A percentile compares a stretch with the other conserved stretches of the same genome.
Evolutionary conservation across 2,888 invertebrate genomes (phyloP).

Genomic region (Empis stercorea): DNA sequence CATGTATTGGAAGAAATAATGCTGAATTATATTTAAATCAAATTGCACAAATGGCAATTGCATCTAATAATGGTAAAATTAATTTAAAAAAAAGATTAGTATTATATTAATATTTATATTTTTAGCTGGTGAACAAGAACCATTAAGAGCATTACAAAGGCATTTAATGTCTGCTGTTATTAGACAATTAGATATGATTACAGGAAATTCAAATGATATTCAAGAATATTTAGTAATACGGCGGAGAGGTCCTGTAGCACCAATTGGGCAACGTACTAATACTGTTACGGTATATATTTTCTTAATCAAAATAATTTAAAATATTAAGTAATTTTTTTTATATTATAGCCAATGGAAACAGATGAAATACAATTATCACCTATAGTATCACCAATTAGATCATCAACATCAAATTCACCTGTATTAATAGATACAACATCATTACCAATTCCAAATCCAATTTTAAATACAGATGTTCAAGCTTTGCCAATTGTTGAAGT

Average conservation of each 20-base stretch:
- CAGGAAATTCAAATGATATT: constrained; percentile 12
- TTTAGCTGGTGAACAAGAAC: constrained; percentile 9
- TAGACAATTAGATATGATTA: constrained; percentile 9
- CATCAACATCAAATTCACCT: constrained; percentile 7
- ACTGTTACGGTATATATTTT: constrained; percentile 7
- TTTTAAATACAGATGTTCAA: constrained; percentile 18
- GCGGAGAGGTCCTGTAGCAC: constrained; percentile 9
- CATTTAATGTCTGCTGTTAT: constrained; percentile 9
- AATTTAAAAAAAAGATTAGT: background rate
- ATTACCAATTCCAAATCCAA: constrained; percentile 10
- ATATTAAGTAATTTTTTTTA: background rate
- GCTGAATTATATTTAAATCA: constrained; percentile 30
- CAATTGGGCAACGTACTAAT: constrained; percentile 5
- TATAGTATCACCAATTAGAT: constrained; percentile 13
- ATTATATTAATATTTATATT: background rate
- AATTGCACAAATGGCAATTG: constrained; percentile 21
- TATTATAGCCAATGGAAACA: constrained; percentile 38
- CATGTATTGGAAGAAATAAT: constrained; percentile 29
- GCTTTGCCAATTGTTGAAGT: constrained; percentile 40
- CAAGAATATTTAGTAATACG: constrained; percentile 16
- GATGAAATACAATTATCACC: constrained; percentile 31
- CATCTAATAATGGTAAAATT: background rate
- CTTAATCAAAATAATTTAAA: background rate
- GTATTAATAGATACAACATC: constrained; percentile 3
- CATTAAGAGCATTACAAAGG: constrained; percentile 7